Evolutionary conservation across 2,113 vertebrate species (phyloP), one percentile per base, ranked within the genome.

Genomic region (Amia ocellicauda): DNA sequence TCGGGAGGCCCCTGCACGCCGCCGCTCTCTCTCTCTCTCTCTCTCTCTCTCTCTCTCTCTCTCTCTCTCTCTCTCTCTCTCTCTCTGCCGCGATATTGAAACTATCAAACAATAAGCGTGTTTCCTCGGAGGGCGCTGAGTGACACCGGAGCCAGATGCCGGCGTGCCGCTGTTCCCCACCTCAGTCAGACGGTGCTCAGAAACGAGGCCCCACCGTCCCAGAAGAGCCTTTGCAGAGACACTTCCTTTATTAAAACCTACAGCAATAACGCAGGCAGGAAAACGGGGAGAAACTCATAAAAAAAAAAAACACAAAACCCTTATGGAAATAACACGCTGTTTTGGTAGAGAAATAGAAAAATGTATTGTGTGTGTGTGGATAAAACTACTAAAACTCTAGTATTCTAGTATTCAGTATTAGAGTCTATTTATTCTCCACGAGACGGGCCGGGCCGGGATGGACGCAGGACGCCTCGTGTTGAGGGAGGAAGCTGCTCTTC

Each of bases 181-280:
- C 71, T 75, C 76, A 67, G 67, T 58, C 70, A 71, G 69, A 47
- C 19, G 66, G 77, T 62, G n/a, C 78, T 83, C 78, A 75, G 76
- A 84, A 85, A 84, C 83, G 79, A 85, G 83, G 74, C 70, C n/a
- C 17, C 26, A 70, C 75, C 11, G 53, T 87, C 86, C 82, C 88
- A 72, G 79, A 60, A 83, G 86, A 86, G 82, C 81, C 73, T 77
- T 88, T 85, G 77, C 81, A 82, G 82, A 88, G 83, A 88, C 81
- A 85, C 78, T 85, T 81, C 83, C 83, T 85, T 88, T 86, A 88
- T 88, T 88, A 88, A 88, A 88, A 86, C 84, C 80, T 84, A 84
- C 85, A 81, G 82, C 84, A 78, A 78, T 71, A 69, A 66, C 69
- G 56, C 78, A 76, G 71, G 80, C 79, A 75, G 69, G 75, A 72